These are phyloP conservation scores for Drosophila santomea DNA, from an alignment of 1,140 invertebrate genomes.

Conservation along the genomic window DNA sequence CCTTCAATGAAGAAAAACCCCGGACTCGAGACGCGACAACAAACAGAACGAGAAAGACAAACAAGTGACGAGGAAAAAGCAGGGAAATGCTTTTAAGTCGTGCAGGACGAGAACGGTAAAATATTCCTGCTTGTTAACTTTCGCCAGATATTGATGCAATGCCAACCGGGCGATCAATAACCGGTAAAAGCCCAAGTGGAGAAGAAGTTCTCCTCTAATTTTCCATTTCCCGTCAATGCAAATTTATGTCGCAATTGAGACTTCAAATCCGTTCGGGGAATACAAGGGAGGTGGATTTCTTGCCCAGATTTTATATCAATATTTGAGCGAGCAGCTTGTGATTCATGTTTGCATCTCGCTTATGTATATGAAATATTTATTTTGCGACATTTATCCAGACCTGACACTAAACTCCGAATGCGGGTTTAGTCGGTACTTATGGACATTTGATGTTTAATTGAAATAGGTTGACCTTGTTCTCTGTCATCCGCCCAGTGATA, in stretches of 20 bases:
- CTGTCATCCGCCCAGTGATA: neutral
- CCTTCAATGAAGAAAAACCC: conserved; percentile 18
- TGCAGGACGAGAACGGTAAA: conserved; percentile 5
- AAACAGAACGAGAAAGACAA: conserved; percentile 67
- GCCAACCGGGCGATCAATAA: conserved; percentile 58
- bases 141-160: conserved; percentile 58
- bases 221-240: conserved; percentile 41
- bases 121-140: conserved; percentile 48
- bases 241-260: conserved; percentile 58
- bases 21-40: conserved; percentile 10
- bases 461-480: conserved; percentile 64
- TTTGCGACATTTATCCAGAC: conserved; percentile 45
- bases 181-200: neutral
- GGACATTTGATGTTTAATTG: conserved; percentile 64
- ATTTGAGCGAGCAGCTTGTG: conserved; percentile 24
- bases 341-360: conserved; percentile 41
- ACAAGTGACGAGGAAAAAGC: conserved; percentile 57
- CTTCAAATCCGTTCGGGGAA: conserved; percentile 1
- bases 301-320: conserved; percentile 45
- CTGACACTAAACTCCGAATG: conserved; percentile 19
- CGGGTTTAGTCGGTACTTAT: conserved; percentile 44
- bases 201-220: conserved; percentile 31
- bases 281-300: conserved; percentile 16
- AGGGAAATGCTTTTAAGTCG: conserved; percentile 63
- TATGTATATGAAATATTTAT: conserved; percentile 78